These are phyloP conservation scores for Athalia circularis DNA, from an alignment of 2,888 invertebrate species.

Conservation along the genomic window DNA sequence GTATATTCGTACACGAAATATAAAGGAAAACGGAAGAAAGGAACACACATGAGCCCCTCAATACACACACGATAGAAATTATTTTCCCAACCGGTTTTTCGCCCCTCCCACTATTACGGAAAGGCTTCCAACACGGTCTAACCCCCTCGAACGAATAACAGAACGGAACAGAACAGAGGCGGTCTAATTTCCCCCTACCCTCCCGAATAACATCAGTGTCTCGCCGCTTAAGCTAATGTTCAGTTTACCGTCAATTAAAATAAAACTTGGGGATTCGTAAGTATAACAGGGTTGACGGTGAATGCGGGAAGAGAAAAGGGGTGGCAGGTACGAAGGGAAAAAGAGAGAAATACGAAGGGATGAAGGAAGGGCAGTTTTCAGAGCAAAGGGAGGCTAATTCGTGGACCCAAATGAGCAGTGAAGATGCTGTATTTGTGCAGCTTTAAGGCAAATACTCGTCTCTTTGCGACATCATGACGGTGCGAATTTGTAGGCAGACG, in stretches of 20 bases:
- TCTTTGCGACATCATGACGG: conserved; percentile 9
- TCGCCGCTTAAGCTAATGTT: conserved; percentile 44
- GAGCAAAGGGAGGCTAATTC: conserved; percentile 43
- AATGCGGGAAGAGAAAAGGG: conserved; percentile 35
- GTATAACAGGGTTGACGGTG: conserved; percentile 33
- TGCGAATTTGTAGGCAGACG: conserved; percentile 18
- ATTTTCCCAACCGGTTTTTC: conserved; percentile 7
- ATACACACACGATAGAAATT: conserved; percentile 9
- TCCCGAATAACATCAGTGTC: conserved; percentile 42
- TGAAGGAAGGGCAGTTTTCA: conserved; percentile 13
- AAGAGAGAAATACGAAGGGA: conserved; percentile 26
- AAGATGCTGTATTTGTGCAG: conserved; percentile 40
- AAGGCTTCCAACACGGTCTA: not conserved
- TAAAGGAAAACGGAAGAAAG: not conserved
- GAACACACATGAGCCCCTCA: not conserved
- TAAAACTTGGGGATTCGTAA: conserved; percentile 44
- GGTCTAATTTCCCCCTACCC: conserved; percentile 27
- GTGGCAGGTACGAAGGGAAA: conserved; percentile 14
- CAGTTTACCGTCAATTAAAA: conserved; percentile 45
- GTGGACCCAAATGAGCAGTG: conserved; percentile 38
- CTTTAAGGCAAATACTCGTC: conserved; percentile 41
- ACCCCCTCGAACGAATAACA: not conserved
- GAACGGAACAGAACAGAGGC: conserved; percentile 1
- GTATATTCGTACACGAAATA: not conserved
- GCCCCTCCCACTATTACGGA: not conserved